Evolutionary conservation across 2,113 vertebrate genomes (phyloP).

Genomic region (Equus przewalskii): DNA sequence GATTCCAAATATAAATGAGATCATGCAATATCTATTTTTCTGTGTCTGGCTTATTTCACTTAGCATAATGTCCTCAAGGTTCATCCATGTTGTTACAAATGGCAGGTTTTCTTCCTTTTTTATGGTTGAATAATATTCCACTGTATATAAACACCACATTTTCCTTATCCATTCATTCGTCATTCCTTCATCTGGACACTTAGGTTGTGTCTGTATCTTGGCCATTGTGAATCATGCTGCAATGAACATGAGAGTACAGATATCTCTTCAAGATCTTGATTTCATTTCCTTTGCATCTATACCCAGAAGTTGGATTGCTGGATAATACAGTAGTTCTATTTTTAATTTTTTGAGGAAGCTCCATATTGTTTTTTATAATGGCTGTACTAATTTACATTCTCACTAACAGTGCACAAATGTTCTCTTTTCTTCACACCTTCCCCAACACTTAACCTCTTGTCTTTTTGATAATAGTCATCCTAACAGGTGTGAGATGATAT

Average conservation of each 20-base stretch:
- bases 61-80: background rate
- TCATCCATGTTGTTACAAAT: background rate
- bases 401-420: too few relatives aligned
- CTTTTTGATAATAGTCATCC: too few relatives aligned
- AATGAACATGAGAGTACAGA: background rate
- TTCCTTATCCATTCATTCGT: background rate
- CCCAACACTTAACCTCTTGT: too few relatives aligned
- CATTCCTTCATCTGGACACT: background rate
- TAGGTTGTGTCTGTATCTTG: background rate
- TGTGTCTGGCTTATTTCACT: background rate
- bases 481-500: too few relatives aligned
- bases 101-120: background rate
- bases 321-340: too few relatives aligned
- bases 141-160: background rate
- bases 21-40: background rate
- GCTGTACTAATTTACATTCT: too few relatives aligned
- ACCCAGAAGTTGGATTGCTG: too few relatives aligned
- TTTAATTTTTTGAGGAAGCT: too few relatives aligned
- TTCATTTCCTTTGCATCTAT: too few relatives aligned
- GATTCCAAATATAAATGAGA: background rate
- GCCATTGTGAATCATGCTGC: background rate
- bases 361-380: too few relatives aligned
- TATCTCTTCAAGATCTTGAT: too few relatives aligned
- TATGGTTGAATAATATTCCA: background rate
- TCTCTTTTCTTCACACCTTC: too few relatives aligned